A percentile compares a stretch with the other conserved stretches of the same genome.
Conservation (phyloP, 2,797 vertebrate genomes). For the Stomatorhinus walkeri region DNA sequence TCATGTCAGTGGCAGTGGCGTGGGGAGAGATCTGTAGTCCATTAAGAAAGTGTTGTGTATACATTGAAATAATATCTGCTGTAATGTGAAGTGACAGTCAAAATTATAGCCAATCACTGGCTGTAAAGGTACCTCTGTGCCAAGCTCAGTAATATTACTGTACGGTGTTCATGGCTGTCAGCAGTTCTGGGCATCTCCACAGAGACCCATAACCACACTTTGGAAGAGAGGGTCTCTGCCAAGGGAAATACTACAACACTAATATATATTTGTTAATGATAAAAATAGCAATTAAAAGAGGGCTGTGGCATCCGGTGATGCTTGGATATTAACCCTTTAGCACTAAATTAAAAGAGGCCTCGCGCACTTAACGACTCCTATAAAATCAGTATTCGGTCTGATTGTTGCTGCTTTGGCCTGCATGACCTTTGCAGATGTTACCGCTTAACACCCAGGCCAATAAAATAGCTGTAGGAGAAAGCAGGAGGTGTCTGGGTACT, state of each 20-base stretch:
- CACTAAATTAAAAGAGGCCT: constrained; percentile 8
- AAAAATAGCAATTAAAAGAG: constrained; percentile 67
- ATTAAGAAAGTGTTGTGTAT: constrained; percentile 67
- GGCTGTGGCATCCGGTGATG: background rate
- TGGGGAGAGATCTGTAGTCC: constrained; percentile 60
- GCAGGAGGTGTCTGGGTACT: background rate
- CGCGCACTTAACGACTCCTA: background rate
- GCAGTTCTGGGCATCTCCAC: constrained; percentile 78
- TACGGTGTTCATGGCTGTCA: constrained; percentile 76
- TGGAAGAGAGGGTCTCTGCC: constrained; percentile 72
- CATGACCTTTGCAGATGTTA: background rate
- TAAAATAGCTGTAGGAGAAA: background rate
- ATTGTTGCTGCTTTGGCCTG: background rate
- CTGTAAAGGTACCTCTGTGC: constrained; percentile 48
- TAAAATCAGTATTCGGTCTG: background rate
- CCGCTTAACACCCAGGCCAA: background rate
- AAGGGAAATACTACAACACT: constrained; percentile 79
- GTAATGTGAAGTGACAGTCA: constrained; percentile 84
- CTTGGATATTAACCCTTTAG: constrained; percentile 24
- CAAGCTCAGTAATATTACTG: constrained; percentile 83
- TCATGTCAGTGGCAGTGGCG: constrained; percentile 58
- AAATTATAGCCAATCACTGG: constrained; percentile 78
- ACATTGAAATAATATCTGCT: constrained; percentile 74
- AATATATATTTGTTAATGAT: constrained; percentile 77
- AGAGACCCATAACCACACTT: constrained; percentile 73